Conservation (phyloP, 2,888 invertebrate genomes). For the Lithophane ornitopus region DNA sequence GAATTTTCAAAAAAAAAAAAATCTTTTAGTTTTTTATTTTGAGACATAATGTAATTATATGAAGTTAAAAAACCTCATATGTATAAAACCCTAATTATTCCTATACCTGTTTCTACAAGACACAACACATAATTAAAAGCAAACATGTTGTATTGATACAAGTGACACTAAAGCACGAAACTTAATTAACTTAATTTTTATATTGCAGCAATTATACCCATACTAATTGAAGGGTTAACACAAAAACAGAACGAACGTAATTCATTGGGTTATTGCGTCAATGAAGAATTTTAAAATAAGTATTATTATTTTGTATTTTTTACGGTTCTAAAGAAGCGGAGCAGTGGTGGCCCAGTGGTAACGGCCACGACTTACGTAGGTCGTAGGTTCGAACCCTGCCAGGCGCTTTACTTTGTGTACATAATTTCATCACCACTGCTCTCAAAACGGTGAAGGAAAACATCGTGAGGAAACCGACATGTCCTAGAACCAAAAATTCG, state of each 20-base stretch:
- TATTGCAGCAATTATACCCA: constrained; percentile 21
- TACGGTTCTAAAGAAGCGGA: not conserved
- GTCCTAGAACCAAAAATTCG: no score
- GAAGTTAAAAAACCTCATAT: not conserved
- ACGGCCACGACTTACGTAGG: no score
- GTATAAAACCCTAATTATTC: not conserved
- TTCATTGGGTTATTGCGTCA: not conserved
- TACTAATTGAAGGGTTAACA: constrained; percentile 40
- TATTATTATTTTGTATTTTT: not conserved
- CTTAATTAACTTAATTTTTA: constrained; percentile 13
- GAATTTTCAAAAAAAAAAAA: not conserved
- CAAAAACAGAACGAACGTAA: not conserved
- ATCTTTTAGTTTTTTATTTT: not conserved
- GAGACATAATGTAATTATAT: not conserved
- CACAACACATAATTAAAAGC: constrained; percentile 17
- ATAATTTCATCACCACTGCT: no score
- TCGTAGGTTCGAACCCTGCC: no score
- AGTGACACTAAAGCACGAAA: not conserved
- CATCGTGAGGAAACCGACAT: no score
- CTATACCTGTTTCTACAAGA: not conserved
- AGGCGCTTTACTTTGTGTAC: no score
- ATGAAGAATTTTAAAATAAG: not conserved
- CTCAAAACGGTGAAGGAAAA: no score
- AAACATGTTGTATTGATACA: constrained; percentile 1
- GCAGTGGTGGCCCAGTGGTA: no score